A percentile compares a stretch with the other conserved stretches of the same genome.
These are phyloP conservation scores for Scatophagus argus DNA, from an alignment of 2,113 vertebrate genomes.

Conservation along the genomic window DNA sequence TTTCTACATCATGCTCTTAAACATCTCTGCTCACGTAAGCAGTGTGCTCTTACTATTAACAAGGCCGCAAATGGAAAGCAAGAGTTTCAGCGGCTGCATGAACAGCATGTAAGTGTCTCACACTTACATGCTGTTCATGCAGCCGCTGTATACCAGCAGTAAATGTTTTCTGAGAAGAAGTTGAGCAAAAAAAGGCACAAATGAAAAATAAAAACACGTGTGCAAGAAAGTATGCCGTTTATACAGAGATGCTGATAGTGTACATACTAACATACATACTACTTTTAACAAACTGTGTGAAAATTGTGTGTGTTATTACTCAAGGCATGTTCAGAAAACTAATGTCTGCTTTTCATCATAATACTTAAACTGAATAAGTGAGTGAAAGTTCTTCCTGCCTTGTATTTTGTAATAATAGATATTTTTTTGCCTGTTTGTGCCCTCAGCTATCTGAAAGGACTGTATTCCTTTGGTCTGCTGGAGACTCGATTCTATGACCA, in stretches of 20 bases:
- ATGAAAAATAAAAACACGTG: background rate
- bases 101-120: too few relatives aligned
- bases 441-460: constrained; percentile 91
- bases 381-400: too few relatives aligned
- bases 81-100: too few relatives aligned
- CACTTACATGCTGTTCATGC: too few relatives aligned
- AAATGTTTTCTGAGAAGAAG: background rate
- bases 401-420: background rate
- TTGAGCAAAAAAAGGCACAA: background rate
- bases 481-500: constrained; percentile 90
- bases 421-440: background rate
- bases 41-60: too few relatives aligned
- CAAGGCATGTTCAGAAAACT: background rate
- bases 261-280: background rate
- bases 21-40: too few relatives aligned
- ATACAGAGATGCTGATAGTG: background rate
- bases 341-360: background rate
- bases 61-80: too few relatives aligned
- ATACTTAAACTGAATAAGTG: background rate
- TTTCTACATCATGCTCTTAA: too few relatives aligned
- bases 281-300: too few relatives aligned
- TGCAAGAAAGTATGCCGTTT: too few relatives aligned
- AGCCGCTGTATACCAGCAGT: too few relatives aligned
- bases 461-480: constrained; percentile 93
- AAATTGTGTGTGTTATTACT: background rate